Percentiles rank a stretch among this genome's conserved stretches.
These are phyloP conservation scores for Gyps fulvus DNA, from an alignment of 2,113 vertebrate species.

Conservation along the genomic window DNA sequence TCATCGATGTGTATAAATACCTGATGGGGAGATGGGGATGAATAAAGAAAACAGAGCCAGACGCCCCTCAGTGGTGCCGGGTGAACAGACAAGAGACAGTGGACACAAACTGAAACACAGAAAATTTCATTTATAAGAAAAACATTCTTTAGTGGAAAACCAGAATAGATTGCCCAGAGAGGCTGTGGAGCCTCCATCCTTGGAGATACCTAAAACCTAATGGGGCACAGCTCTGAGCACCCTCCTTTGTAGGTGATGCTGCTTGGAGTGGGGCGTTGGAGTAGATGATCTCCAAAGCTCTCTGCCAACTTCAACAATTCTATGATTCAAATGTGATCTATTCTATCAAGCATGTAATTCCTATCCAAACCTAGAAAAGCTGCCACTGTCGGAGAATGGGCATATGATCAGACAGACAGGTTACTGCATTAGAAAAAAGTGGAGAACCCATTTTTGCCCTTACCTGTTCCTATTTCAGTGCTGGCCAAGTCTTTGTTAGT, in stretches of 20 bases:
- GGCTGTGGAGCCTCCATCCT: background rate
- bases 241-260: background rate
- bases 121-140: background rate
- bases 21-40: background rate
- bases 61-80: background rate
- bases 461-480: background rate
- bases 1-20: background rate
- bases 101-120: background rate
- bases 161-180: background rate
- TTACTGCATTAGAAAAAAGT: background rate
- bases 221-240: background rate
- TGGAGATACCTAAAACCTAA: background rate
- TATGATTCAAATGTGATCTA: background rate
- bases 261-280: background rate
- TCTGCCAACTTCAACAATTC: background rate
- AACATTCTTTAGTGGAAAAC: background rate
- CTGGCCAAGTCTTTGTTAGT: background rate
- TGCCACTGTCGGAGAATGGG: background rate
- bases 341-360: background rate
- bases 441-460: background rate
- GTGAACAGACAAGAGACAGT: background rate
- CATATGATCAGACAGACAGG: background rate
- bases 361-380: background rate
- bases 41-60: background rate
- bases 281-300: background rate